Evolutionary conservation across 2,797 vertebrate genomes (phyloP), one percentile per base, ranked within the genome.

Genomic region (Tadarida brasiliensis): DNA sequence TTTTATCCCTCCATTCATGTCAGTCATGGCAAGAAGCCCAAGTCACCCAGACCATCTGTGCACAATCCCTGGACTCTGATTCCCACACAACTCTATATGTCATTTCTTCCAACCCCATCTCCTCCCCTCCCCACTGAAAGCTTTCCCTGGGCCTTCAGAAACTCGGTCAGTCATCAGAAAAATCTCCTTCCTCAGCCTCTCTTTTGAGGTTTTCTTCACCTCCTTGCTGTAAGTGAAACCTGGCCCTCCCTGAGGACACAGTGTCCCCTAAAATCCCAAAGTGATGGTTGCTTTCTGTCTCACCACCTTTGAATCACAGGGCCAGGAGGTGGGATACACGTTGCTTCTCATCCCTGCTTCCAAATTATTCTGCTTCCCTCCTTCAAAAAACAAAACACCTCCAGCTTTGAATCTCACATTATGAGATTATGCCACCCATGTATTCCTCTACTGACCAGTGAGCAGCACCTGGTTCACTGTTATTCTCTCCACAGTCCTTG

Each of bases 301-400:
- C 30, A 33, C 35, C 56, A 61, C 35, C n/a, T 67, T 93, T 82
- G 73, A 91, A 77, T 87, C 87, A 63, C 57, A 54, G 54, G 70
- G 35, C 57, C 26, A 44, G 47, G 33, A 95, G 22, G 39, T 26
- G 12, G 33, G 65, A 59, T 11, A 77, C 33, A 76, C 76, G 51
- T 22, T 91, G 82, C 35, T 91, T 93, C 61, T 92, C 74, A 87
- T 28, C 28, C 3, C 35, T 91, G 28, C 47, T 87, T 91, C 63
- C 61, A 95, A 56, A 77, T 59, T 33, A 90, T 68, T 91, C 68
- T 92, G 26, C 24, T 95, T 82, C 51, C 47, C 56, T 57, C 61
- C 49, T 96, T 89, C 44, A 49, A 30, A 94, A 93, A 71, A 71
- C 26, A 81, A 90, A 94, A 87, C 49, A 54, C 74, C 28, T 76